These are phyloP conservation scores for Pao palembangensis DNA, from an alignment of 2,113 vertebrate genomes.

Conservation along the genomic window DNA sequence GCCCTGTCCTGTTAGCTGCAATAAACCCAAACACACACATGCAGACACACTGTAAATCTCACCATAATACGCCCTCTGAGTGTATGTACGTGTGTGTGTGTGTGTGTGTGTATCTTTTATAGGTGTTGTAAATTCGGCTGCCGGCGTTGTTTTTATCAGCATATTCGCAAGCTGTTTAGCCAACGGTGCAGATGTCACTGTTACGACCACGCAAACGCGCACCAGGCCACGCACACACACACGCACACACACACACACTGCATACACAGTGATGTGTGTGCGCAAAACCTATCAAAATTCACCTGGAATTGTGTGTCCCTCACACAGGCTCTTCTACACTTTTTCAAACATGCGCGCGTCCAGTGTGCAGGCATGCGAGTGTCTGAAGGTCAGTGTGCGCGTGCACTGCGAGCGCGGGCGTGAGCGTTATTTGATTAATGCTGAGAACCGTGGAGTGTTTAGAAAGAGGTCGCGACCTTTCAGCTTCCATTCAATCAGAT, in stretches of 20 bases:
- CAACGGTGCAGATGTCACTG: constrained; percentile 75
- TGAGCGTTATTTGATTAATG: constrained; percentile 71
- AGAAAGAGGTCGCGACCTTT: constrained; percentile 72
- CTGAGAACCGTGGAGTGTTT: constrained; percentile 72
- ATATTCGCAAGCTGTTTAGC: constrained; percentile 77
- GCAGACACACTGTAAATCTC: constrained; percentile 66
- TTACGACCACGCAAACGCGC: constrained; percentile 64
- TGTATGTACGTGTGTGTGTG: constrained; percentile 29
- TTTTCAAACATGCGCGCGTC: constrained; percentile 43
- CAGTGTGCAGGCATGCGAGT: constrained; percentile 39
- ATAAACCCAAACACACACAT: constrained; percentile 68
- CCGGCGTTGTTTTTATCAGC: constrained; percentile 75
- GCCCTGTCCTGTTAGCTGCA: constrained; percentile 68
- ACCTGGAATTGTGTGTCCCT: constrained; percentile 48
- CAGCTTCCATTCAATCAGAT: constrained; percentile 74
- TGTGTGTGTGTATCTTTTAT: constrained; percentile 28
- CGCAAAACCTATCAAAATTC: constrained; percentile 50
- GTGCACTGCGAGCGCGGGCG: constrained; percentile 23
- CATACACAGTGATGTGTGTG: constrained; percentile 41
- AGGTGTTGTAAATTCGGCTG: constrained; percentile 74
- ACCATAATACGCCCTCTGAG: constrained; percentile 63
- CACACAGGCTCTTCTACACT: constrained; percentile 38
- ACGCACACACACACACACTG: constrained; percentile 13
- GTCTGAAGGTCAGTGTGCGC: constrained; percentile 60
- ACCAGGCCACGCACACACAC: too few species aligned